A percentile compares a stretch with the other conserved stretches of the same genome.
These are phyloP conservation scores for Diprion similis DNA, from an alignment of 1,140 invertebrate species.

Conservation along the genomic window DNA sequence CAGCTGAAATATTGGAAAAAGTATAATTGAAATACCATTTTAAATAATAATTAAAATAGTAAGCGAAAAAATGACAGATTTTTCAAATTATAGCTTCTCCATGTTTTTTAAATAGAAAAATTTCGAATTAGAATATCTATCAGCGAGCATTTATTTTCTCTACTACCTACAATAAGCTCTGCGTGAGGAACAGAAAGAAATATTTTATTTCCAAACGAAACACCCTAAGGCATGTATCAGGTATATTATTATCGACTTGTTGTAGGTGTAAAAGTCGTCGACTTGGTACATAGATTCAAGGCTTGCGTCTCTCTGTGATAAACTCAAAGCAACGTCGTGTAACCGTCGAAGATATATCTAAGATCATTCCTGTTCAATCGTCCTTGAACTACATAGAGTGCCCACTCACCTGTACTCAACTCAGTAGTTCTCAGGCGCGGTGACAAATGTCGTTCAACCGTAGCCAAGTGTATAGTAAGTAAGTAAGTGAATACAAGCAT, in stretches of 20 bases:
- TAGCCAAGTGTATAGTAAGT: background rate
- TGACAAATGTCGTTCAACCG: conserved; percentile 4
- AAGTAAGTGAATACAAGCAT: background rate
- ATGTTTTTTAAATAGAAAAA: too few species aligned
- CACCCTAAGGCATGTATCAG: too few species aligned
- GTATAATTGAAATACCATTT: background rate
- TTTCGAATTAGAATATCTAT: too few species aligned
- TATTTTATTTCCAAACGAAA: too few species aligned
- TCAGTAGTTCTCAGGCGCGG: background rate
- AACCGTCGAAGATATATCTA: conserved; percentile 2
- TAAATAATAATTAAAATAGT: too few species aligned
- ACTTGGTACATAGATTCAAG: background rate
- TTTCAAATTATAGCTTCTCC: too few species aligned
- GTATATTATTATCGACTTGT: too few species aligned
- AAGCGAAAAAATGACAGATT: too few species aligned
- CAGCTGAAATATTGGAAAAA: conserved; percentile 61
- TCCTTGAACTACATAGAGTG: conserved; percentile 7
- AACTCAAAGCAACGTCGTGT: background rate
- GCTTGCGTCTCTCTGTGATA: background rate
- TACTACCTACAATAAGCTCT: too few species aligned
- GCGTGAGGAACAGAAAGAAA: too few species aligned
- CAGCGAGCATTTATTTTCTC: too few species aligned
- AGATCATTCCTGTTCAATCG: background rate
- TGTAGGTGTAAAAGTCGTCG: too few species aligned
- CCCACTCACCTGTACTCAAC: background rate